Evolutionary conservation across 1,140 invertebrate species (phyloP), one percentile per base, ranked within the genome.

Genomic region (Microplitis demolitor): DNA sequence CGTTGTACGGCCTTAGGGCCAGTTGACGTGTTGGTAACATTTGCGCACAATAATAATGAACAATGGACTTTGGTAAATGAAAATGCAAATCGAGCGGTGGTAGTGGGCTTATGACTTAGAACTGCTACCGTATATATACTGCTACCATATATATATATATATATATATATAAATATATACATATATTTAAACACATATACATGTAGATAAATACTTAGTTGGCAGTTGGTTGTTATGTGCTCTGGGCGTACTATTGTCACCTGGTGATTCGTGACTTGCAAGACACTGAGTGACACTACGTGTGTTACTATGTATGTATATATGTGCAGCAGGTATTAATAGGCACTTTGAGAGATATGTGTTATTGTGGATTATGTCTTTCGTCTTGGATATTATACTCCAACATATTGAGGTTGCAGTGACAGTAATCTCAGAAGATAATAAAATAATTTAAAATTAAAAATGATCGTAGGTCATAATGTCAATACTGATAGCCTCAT

Each of bases 41-140:
- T 51, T 14, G 24, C 31, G 34, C 50, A 67, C 66, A 67, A 67
- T 67, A 67, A 53, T 51, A 9, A 67, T 64, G 35, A 54, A 67
- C 66, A 67, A 67, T 67, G 39, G 66, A 53, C 66, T 31, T n/a
- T 67, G 63, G 39, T 11, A 54, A 54, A 54, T 67, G 39, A 67
- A 53, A 67, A 67, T 67, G 66, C 66, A 67, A 67, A 67, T 67
- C 9, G 45, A 24, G 14, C 53, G 39, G 51, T 50, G 14, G 53
- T 14, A 3, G 53, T 16, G n/a, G 53, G n/a, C n/a, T 56, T 56
- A 56, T 24, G 53, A 56, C n/a, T 37, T 37, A 62, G 56, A 31
- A 24, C 56, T 31, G 24, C 39, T 9, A 45, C 39, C 5, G 11
- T 11, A 45, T 45, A 45, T 45, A 11, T 45, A 45, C 11, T 9